A percentile compares a stretch with the other conserved stretches of the same genome.
Conservation (phyloP, 2,888 invertebrate species). For the Sinelater perroti region DNA sequence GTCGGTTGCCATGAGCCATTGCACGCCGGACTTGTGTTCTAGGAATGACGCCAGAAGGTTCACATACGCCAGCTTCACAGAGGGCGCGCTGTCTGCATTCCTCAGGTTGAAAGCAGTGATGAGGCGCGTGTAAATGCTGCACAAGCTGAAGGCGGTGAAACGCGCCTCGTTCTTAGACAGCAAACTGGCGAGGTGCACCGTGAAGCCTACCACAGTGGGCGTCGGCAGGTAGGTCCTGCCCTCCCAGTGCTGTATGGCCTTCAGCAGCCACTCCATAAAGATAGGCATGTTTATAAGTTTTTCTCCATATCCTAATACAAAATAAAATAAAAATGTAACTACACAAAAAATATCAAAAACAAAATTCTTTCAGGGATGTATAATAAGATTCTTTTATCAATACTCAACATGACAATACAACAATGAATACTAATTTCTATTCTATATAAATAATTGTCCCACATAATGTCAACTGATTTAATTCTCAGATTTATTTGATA, state of each 20-base stretch:
- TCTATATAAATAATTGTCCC: too few species aligned
- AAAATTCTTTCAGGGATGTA: too few species aligned
- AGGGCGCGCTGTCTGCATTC: constrained; percentile 63
- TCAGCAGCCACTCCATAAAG: constrained; percentile 61
- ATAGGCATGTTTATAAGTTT: constrained; percentile 55
- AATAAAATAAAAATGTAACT: constrained; percentile 11
- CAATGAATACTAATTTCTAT: too few species aligned
- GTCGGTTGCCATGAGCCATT: constrained; percentile 70
- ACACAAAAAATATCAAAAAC: constrained; percentile 1
- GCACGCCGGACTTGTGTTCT: constrained; percentile 70
- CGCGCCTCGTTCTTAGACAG: constrained; percentile 67
- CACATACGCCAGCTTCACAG: constrained; percentile 73
- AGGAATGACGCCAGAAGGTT: constrained; percentile 69
- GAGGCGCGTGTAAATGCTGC: constrained; percentile 59
- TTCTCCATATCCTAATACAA: constrained; percentile 51
- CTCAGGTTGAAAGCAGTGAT: constrained; percentile 53
- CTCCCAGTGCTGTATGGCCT: constrained; percentile 58
- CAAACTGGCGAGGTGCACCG: constrained; percentile 70
- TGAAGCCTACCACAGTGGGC: constrained; percentile 67
- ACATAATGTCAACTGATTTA: too few species aligned
- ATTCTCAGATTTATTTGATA: too few species aligned
- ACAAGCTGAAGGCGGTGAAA: constrained; percentile 66
- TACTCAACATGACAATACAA: too few species aligned
- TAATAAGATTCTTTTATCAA: too few species aligned
- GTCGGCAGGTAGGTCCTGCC: constrained; percentile 56